Evolutionary conservation across 2,888 invertebrate species (phyloP), one percentile per base, ranked within the genome.

Genomic region (Pocota personata): DNA sequence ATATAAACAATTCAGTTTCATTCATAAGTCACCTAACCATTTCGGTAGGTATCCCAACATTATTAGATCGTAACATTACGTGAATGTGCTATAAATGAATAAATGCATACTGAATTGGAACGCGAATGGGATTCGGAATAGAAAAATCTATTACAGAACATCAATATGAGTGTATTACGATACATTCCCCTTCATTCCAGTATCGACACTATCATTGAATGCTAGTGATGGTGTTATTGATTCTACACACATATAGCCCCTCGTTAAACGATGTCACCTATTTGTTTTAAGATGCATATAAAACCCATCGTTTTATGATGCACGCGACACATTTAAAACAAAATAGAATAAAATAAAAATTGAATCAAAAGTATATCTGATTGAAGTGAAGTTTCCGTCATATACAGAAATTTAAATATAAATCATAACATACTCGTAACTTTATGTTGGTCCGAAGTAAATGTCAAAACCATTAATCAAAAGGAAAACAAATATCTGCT

Each of bases 401-500:
- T 24, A 35, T 16, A 52, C 16, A 66, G 7, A 8, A 30, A 52
- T 32, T 32, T 35, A n/a, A 16, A 21, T 55, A 27, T 10, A 52
- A 55, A 19, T 27, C 67, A 67, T 16, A 67, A 21, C 14, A n/a
- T n/a, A n/a, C n/a, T n/a, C 27, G 14, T 12, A 37, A 40, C 6
- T 50, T 66, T 14, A 10, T 24, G 50, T 19, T 27, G n/a, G n/a
- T n/a, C n/a, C 40, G 8, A 55, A 62, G 62, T 43, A 75, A 66
- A 75, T 66, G 75, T 58, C 48, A 58, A 58, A 58, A 43, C 50
- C 32, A 77, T 77, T 69, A 60, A 69, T 69, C 77, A 69, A 32
- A 50, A 32, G 30, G 8, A 77, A 69, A 67, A 24, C 60, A 77
- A 62, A 60, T 69, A 69, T 50, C 50, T 50, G 69, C 35, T 50